Percentiles rank a stretch among this genome's conserved stretches.
phyloP scores from a whole-genome alignment of 2,113 vertebrate genomes.

The Caretta caretta region DNA sequence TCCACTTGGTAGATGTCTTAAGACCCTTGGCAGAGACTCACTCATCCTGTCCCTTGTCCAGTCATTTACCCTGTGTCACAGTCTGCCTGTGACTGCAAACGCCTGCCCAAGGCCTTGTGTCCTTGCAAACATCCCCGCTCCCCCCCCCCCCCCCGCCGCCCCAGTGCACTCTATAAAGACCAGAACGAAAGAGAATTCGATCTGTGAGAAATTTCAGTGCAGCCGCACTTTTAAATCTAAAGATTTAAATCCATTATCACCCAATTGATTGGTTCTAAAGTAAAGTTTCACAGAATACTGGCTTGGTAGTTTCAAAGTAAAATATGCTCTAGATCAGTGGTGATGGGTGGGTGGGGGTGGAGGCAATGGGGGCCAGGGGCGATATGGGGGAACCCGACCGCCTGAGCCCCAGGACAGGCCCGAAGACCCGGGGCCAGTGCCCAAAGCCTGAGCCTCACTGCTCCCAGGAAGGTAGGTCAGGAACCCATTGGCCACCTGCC shows the following conservation, averaged over 20 bases:
- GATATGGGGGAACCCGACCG: too few relatives aligned
- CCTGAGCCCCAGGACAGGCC: too few relatives aligned
- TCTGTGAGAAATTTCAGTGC: not conserved
- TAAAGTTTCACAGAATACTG: too few relatives aligned
- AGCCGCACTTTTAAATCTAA: not conserved
- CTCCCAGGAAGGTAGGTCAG: not conserved
- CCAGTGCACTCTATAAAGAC: not conserved
- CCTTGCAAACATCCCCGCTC: not conserved
- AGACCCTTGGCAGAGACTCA: not conserved
- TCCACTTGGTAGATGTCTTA: too few relatives aligned
- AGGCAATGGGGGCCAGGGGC: too few relatives aligned
- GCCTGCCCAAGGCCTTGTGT: not conserved
- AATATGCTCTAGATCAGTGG: too few relatives aligned
- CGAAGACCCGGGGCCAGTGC: too few relatives aligned
- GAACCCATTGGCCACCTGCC: not conserved
- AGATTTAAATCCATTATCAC: not conserved
- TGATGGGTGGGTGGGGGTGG: too few relatives aligned
- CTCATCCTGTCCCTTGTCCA: not conserved
- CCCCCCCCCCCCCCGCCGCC: too few relatives aligned
- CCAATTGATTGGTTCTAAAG: too few relatives aligned
- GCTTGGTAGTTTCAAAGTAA: too few relatives aligned
- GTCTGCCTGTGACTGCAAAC: not conserved
- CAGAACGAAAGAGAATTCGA: not conserved
- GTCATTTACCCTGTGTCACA: not conserved
- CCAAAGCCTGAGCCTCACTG: too few relatives aligned